Percentiles rank a stretch among this genome's conserved stretches.
Conservation (phyloP, 2,113 vertebrate species). For the Anolis sagrei region DNA sequence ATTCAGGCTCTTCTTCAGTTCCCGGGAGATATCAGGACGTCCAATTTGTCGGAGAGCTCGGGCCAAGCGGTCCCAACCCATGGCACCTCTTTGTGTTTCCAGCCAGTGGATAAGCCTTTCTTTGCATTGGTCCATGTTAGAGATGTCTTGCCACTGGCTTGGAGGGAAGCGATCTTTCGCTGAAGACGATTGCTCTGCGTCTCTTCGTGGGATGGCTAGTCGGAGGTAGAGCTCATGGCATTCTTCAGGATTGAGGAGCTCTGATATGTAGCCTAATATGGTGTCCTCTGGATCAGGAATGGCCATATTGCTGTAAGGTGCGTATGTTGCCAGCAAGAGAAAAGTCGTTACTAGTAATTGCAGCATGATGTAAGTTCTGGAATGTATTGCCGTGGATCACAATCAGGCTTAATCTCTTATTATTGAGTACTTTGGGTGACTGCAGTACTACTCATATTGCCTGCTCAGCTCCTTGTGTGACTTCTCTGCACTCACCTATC, state of each 20-base stretch:
- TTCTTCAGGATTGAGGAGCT: conserved; percentile 17
- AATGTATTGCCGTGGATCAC: neutral
- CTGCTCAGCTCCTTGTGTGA: neutral
- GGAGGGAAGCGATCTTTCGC: neutral
- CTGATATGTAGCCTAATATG: neutral
- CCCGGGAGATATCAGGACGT: conserved; percentile 28
- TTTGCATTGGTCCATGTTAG: conserved; percentile 24
- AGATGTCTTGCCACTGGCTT: conserved; percentile 6
- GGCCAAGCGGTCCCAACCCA: conserved; percentile 24
- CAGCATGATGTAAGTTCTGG: conserved; percentile 10
- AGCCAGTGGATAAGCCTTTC: neutral
- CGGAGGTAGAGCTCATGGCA: conserved; percentile 24
- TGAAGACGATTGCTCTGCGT: neutral
- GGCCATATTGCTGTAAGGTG: neutral
- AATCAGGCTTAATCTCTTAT: neutral
- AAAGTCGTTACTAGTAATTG: neutral
- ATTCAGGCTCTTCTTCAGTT: conserved; percentile 23
- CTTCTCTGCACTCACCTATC: neutral
- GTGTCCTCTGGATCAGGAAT: neutral
- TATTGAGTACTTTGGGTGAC: neutral
- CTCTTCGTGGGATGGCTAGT: neutral
- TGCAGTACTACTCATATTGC: conserved; percentile 21
- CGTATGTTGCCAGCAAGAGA: conserved; percentile 8
- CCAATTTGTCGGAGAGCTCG: conserved; percentile 31
- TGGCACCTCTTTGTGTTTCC: neutral